These are phyloP conservation scores for Bombus haemorrhoidalis DNA, from an alignment of 1,140 invertebrate species.

Conservation along the genomic window DNA sequence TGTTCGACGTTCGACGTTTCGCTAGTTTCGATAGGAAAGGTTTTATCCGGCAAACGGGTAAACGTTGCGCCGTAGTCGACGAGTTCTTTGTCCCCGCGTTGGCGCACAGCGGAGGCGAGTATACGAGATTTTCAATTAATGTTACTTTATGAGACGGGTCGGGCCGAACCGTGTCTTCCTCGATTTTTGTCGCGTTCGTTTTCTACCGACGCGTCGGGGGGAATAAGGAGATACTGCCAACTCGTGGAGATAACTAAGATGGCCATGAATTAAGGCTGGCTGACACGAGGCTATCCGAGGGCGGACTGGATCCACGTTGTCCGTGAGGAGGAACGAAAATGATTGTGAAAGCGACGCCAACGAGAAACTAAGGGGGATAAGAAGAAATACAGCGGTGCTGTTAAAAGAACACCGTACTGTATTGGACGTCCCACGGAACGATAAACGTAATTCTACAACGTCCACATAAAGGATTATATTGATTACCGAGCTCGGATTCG, in stretches of 20 bases:
- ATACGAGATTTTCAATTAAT: slow-evolving; percentile 69
- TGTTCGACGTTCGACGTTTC: too few species aligned
- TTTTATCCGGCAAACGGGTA: slow-evolving; percentile 5
- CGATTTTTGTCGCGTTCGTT: slow-evolving; percentile 41
- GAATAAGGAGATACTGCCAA: slow-evolving; percentile 48
- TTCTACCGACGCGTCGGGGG: slow-evolving; percentile 32
- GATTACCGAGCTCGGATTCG: slow-evolving; percentile 18
- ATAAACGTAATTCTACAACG: slow-evolving; percentile 36
- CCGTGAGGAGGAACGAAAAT: slow-evolving; percentile 36
- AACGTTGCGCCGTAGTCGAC: not conserved
- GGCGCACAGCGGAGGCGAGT: slow-evolving; percentile 15
- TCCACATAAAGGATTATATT: slow-evolving; percentile 36
- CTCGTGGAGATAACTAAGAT: slow-evolving; percentile 61
- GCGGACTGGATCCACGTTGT: slow-evolving; percentile 48
- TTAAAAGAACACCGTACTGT: slow-evolving; percentile 34
- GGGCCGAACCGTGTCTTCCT: slow-evolving; percentile 22
- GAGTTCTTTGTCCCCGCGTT: slow-evolving; percentile 25
- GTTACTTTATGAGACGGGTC: slow-evolving; percentile 62
- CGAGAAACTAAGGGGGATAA: not conserved
- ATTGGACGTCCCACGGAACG: slow-evolving; percentile 17
- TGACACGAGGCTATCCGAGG: slow-evolving; percentile 49
- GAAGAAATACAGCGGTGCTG: slow-evolving; percentile 50
- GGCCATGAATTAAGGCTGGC: slow-evolving; percentile 61
- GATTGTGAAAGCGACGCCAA: slow-evolving; percentile 1
- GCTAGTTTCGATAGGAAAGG: not conserved